Conservation (phyloP, 2,113 vertebrate species). For the Polypterus senegalus region DNA sequence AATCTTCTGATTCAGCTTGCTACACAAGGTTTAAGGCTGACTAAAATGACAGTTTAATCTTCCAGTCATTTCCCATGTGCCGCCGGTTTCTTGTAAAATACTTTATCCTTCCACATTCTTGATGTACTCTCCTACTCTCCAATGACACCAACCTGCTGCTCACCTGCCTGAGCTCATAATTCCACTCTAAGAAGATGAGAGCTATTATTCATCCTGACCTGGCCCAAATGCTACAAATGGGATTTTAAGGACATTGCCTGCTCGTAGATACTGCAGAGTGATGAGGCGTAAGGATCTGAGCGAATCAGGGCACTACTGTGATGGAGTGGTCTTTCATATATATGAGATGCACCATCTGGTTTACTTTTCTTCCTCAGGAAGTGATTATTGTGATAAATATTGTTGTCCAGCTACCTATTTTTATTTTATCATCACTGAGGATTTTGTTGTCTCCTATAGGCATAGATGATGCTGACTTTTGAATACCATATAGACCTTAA, state of each 20-base stretch:
- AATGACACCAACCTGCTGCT: slow-evolving; percentile 30
- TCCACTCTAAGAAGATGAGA: slow-evolving; percentile 43
- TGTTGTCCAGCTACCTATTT: slow-evolving; percentile 9
- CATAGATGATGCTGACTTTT: slow-evolving; percentile 6
- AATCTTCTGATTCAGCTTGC: slow-evolving; percentile 24
- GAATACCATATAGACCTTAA: not conserved
- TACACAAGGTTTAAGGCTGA: slow-evolving; percentile 23
- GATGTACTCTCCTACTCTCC: slow-evolving; percentile 29
- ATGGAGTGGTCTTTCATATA: slow-evolving; percentile 34
- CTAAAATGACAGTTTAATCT: slow-evolving; percentile 28
- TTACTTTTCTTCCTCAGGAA: slow-evolving; percentile 35
- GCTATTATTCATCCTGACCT: slow-evolving; percentile 49
- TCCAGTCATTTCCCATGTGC: slow-evolving; percentile 20
- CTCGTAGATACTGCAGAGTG: slow-evolving; percentile 33
- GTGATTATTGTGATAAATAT: slow-evolving; percentile 46
- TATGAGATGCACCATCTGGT: slow-evolving; percentile 34
- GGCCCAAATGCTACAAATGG: slow-evolving; percentile 49
- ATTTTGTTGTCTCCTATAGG: not conserved
- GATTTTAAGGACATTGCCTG: slow-evolving; percentile 49
- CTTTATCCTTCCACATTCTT: slow-evolving; percentile 25
- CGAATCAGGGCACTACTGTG: slow-evolving; percentile 24
- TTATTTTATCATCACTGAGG: slow-evolving; percentile 5
- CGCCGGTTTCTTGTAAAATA: slow-evolving; percentile 25
- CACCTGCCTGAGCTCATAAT: slow-evolving; percentile 48
- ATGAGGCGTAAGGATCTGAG: slow-evolving; percentile 30